Conservation (phyloP, 2,888 invertebrate genomes). For the Polietes domitor region DNA sequence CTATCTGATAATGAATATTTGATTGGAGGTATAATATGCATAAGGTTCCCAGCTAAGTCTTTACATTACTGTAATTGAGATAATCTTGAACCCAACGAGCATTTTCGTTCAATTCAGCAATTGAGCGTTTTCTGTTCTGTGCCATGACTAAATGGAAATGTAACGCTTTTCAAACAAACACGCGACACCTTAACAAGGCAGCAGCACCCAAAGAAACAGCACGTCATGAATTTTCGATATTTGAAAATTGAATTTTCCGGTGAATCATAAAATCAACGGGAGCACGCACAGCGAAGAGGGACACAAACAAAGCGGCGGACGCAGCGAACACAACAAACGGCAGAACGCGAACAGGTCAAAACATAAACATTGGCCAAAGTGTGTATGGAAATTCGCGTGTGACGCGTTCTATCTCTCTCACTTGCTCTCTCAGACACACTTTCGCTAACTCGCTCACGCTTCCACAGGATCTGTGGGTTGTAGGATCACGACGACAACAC, state of each 20-base stretch:
- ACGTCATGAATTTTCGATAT: slow-evolving; percentile 41
- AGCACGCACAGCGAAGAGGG: slow-evolving; percentile 44
- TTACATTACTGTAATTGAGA: too few relatives aligned
- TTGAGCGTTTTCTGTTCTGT: background rate
- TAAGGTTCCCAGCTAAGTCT: too few relatives aligned
- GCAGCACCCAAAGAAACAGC: slow-evolving; percentile 28
- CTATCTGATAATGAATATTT: too few relatives aligned
- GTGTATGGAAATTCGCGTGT: slow-evolving; percentile 53
- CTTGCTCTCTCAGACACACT: background rate
- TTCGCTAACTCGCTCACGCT: background rate
- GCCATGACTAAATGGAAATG: slow-evolving; percentile 58
- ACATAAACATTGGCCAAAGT: slow-evolving; percentile 15
- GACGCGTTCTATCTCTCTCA: background rate
- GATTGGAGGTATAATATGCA: too few relatives aligned
- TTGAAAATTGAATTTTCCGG: slow-evolving; percentile 64
- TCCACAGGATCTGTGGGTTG: slow-evolving; percentile 37
- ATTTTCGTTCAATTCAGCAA: too few relatives aligned
- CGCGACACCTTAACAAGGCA: slow-evolving; percentile 67
- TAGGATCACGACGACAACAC: slow-evolving; percentile 44
- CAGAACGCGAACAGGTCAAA: slow-evolving; percentile 57
- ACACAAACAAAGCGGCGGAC: slow-evolving; percentile 3
- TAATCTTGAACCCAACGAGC: too few relatives aligned
- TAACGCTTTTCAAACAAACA: slow-evolving; percentile 68
- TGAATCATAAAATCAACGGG: slow-evolving; percentile 69
- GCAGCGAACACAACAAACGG: slow-evolving; percentile 6